Evolutionary conservation across 2,888 invertebrate species (phyloP).

Genomic region (Argyresthia albistria): DNA sequence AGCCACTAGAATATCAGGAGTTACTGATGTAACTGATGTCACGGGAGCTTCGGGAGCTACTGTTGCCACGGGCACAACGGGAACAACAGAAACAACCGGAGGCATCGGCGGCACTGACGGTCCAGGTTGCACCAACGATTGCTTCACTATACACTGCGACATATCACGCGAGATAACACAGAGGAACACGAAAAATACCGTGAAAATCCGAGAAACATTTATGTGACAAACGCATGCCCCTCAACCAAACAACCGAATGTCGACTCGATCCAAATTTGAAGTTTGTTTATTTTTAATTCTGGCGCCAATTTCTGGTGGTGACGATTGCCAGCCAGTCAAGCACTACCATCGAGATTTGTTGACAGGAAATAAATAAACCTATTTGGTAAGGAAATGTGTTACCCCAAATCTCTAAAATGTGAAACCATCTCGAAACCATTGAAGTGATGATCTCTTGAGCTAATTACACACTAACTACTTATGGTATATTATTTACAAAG

Average conservation of each 20-base stretch:
- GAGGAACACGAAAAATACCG: slow-evolving; percentile 18
- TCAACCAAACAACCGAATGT: slow-evolving; percentile 47
- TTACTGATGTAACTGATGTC: too few species aligned
- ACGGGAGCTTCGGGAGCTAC: too few species aligned
- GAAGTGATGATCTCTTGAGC: too few species aligned
- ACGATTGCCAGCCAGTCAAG: slow-evolving; percentile 30
- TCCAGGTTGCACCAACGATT: slow-evolving; percentile 48
- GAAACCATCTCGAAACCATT: neutral
- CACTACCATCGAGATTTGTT: neutral
- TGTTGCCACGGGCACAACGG: too few species aligned
- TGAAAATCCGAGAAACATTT: slow-evolving; percentile 20
- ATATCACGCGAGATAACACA: slow-evolving; percentile 17
- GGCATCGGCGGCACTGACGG: slow-evolving; percentile 21
- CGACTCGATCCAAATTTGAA: slow-evolving; percentile 62
- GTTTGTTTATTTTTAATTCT: slow-evolving; percentile 70
- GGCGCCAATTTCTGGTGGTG: slow-evolving; percentile 55
- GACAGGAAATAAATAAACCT: neutral
- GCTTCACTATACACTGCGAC: slow-evolving; percentile 66
- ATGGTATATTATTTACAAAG: neutral
- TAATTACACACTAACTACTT: too few species aligned
- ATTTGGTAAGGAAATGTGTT: neutral
- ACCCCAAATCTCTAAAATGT: neutral
- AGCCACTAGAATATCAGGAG: too few species aligned
- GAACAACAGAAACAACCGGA: too few species aligned
- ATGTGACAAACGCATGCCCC: slow-evolving; percentile 35